Base-by-base conservation (phyloP, 1,140 invertebrate genomes). In the Tetramorium parvispinum region DNA sequence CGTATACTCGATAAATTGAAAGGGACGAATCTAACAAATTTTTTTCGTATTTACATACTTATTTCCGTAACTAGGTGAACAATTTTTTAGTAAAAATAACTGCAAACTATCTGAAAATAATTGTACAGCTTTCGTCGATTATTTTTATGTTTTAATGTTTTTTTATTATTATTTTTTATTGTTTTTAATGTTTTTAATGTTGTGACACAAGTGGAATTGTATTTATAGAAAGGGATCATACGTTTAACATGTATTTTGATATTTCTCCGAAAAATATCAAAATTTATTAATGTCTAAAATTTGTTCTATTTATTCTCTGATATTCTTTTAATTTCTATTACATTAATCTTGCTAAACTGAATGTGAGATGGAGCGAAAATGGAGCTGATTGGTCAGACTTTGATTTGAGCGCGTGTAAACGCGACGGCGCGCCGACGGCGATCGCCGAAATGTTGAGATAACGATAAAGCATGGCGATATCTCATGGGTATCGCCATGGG, bases 401-500 rank as follows among this genome's bases (percentile, higher is more conserved):
- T 16, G 61, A 40, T 71, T 73, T 3, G 40, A 43, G 32, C 18
- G 76, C 18, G 21, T n/a, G 24, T n/a, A 78, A 79, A 32, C 11
- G 51, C 13, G 43, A 51, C 46, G 55, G 27, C 59, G 71, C 43
- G 40, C 51, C 18, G 24, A 59, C 43, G 66, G 57, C 75, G 59
- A 63, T 37, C 78, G 66, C 40, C 73, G 88, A 78, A 79, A 75
- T 71, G 32, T 85, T 61, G 51, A 77, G 43, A 55, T 59, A 75
- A 65, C 37, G 46, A 82, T 85, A 77, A 82, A 86, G 75, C 68
- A 46, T 49, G 43, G 55, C 32, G 46, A n/a, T 89, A 70, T 86
- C 87, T 91, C 87, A 90, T 87, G 79, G 81, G 81, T 73, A 73
- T 55, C 57, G 73, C 61, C 91, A 91, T 92, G 90, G 90, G 89